Conservation (phyloP, 1,140 invertebrate genomes). For the Drosophila busckii region DNA sequence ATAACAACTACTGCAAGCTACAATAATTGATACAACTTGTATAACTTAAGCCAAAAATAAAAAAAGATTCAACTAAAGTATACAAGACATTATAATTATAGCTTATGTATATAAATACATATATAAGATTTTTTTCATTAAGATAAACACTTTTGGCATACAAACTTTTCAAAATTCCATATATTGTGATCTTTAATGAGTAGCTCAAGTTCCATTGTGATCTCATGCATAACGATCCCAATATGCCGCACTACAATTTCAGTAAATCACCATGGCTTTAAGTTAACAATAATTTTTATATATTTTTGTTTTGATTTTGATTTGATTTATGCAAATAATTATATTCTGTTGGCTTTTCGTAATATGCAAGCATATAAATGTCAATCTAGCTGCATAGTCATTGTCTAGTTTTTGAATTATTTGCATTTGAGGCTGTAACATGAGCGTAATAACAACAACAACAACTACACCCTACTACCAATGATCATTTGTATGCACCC, state of each 20-base stretch:
- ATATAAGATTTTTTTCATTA: slow-evolving; percentile 73
- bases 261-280: slow-evolving; percentile 62
- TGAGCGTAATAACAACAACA: slow-evolving; percentile 28
- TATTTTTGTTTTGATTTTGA: no score
- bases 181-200: slow-evolving; percentile 48
- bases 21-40: slow-evolving; percentile 65
- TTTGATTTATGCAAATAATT: slow-evolving; percentile 66
- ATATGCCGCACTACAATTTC: slow-evolving; percentile 36
- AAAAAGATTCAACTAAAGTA: slow-evolving; percentile 21
- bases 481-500: slow-evolving; percentile 60
- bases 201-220: slow-evolving; percentile 23
- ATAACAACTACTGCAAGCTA: slow-evolving; percentile 66
- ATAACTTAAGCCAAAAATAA: slow-evolving; percentile 34
- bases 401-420: slow-evolving; percentile 51
- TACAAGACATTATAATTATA: slow-evolving; percentile 29
- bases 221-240: slow-evolving; percentile 25
- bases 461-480: slow-evolving; percentile 35
- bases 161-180: slow-evolving; percentile 54
- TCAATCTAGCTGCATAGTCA: slow-evolving; percentile 35
- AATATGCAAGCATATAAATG: slow-evolving; percentile 42
- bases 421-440: slow-evolving; percentile 52
- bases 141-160: slow-evolving; percentile 76
- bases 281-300: slow-evolving; percentile 61
- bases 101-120: slow-evolving; percentile 38
- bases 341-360: slow-evolving; percentile 69